Evolutionary conservation across 1,140 invertebrate species (phyloP).

Genomic region (Theocolax elegans): DNA sequence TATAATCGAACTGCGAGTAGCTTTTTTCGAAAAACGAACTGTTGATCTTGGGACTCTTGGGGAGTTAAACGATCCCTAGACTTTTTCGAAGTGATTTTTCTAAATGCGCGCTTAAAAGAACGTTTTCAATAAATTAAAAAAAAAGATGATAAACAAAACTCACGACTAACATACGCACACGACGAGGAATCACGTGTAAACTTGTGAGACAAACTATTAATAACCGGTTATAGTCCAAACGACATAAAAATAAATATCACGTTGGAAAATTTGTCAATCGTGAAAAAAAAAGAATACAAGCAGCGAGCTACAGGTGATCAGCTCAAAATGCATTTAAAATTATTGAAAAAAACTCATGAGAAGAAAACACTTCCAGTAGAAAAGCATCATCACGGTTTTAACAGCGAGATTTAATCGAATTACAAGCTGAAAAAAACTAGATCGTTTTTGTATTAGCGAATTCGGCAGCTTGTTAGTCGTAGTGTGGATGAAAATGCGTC

Average conservation of each 20-base stretch:
- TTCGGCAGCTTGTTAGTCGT: conserved; percentile 37
- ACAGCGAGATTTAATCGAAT: conserved; percentile 24
- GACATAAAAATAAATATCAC: conserved; percentile 28
- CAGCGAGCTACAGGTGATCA: not conserved
- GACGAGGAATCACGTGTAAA: conserved; percentile 19
- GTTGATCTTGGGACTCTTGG: conserved; percentile 31
- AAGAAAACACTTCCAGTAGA: conserved; percentile 26
- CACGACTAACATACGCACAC: conserved; percentile 28
- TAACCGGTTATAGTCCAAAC: conserved; percentile 12
- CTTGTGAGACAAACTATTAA: conserved; percentile 19
- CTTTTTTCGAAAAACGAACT: conserved; percentile 35
- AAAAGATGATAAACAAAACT: conserved; percentile 10
- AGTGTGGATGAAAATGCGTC: conserved; percentile 24
- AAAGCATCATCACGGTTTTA: conserved; percentile 26
- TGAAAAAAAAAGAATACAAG: not conserved
- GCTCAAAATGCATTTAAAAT: conserved; percentile 8
- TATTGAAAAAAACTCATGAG: not conserved
- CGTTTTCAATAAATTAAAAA: conserved; percentile 20
- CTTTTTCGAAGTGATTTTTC: conserved; percentile 39
- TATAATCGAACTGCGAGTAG: conserved; percentile 40
- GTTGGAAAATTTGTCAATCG: conserved; percentile 13
- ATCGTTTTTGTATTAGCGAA: conserved; percentile 37
- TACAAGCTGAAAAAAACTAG: conserved; percentile 12
- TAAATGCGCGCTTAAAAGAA: conserved; percentile 35
- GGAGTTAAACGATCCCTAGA: conserved; percentile 32